A percentile compares a stretch with the other conserved stretches of the same genome.
These are phyloP conservation scores for Charina bottae DNA, from an alignment of 2,113 vertebrate species.

Conservation along the genomic window DNA sequence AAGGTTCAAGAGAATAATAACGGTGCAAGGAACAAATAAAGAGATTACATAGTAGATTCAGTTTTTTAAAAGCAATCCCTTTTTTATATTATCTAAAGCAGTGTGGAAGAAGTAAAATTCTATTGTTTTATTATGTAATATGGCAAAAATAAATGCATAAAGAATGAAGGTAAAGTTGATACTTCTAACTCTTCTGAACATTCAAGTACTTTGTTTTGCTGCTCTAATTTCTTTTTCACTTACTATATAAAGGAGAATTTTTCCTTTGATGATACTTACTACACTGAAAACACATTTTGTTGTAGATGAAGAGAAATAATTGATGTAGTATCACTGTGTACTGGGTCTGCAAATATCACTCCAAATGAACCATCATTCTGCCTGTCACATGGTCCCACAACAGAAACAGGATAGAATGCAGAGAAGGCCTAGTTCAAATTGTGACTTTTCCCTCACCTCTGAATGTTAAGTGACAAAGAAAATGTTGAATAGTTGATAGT, in stretches of 20 bases:
- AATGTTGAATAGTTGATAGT: not conserved
- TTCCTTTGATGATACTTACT: slow-evolving; percentile 67
- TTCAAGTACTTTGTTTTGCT: slow-evolving; percentile 28
- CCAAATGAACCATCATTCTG: not conserved
- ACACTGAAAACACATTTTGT: slow-evolving; percentile 66
- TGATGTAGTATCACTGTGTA: slow-evolving; percentile 27
- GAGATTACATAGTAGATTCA: not conserved
- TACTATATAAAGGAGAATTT: slow-evolving; percentile 72
- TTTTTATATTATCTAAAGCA: slow-evolving; percentile 1
- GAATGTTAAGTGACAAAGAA: not conserved
- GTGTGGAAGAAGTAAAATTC: not conserved
- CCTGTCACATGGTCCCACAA: not conserved
- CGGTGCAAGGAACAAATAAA: not conserved
- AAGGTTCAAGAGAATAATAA: not conserved
- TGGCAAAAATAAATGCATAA: not conserved
- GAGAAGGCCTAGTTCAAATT: too few relatives aligned
- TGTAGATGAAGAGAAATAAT: slow-evolving; percentile 63
- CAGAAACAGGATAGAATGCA: not conserved
- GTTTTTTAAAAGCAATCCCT: not conserved
- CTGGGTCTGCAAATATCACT: not conserved
- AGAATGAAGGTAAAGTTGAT: not conserved
- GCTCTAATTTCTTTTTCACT: slow-evolving; percentile 7
- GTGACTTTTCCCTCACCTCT: not conserved
- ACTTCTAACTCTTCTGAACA: slow-evolving; percentile 1
- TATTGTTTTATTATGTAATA: not conserved